These are phyloP conservation scores for Hirtodrosophila confusa DNA, from an alignment of 2,888 invertebrate species.

Conservation along the genomic window DNA sequence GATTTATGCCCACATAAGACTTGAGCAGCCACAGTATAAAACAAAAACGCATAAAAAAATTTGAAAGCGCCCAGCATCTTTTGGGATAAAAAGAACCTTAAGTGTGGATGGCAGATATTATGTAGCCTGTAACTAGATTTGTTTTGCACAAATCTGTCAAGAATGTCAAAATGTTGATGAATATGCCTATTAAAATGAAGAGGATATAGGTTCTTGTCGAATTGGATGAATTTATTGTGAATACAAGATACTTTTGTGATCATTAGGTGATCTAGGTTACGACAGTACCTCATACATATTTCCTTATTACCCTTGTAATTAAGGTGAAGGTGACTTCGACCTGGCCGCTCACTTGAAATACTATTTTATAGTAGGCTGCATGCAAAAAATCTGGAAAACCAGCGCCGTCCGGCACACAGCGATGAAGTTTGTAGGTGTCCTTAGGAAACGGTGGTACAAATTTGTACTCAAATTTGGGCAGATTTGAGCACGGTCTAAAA, in stretches of 20 bases:
- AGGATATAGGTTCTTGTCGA: too few relatives aligned
- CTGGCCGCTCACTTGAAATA: background rate
- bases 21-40: constrained; percentile 42
- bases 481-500: background rate
- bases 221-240: too few relatives aligned
- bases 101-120: too few relatives aligned
- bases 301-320: too few relatives aligned
- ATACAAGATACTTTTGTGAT: too few relatives aligned
- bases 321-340: background rate
- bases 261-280: too few relatives aligned
- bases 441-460: background rate
- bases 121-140: too few relatives aligned
- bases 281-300: too few relatives aligned
- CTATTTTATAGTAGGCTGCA: background rate
- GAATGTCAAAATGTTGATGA: too few relatives aligned
- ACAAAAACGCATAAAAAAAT: background rate
- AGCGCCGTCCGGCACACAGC: background rate
- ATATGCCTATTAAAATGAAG: too few relatives aligned
- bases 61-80: background rate
- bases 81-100: background rate
- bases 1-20: constrained; percentile 70
- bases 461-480: background rate
- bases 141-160: too few relatives aligned
- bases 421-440: background rate
- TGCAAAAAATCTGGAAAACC: background rate